Conservation (phyloP, 2,888 invertebrate genomes). For the Gymnosoma rotundatum region DNA sequence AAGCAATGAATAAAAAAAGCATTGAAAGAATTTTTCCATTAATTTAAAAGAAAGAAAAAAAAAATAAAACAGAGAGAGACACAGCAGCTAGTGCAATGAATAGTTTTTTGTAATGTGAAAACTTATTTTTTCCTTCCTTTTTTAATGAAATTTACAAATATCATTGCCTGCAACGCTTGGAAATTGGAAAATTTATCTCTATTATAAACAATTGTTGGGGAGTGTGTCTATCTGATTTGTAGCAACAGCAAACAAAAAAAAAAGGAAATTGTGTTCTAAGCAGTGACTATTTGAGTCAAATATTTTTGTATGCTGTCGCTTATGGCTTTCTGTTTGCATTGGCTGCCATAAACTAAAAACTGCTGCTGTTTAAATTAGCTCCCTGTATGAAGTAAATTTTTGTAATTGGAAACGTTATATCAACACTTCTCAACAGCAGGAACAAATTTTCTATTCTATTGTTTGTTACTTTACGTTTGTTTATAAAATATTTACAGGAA, state of each 20-base stretch:
- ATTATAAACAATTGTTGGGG: constrained; percentile 41
- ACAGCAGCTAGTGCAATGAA: constrained; percentile 45
- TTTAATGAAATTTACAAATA: constrained; percentile 56
- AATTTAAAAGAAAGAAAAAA: constrained; percentile 18
- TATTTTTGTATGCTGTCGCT: neutral
- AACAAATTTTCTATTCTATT: constrained; percentile 2
- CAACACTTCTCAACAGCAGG: constrained; percentile 28
- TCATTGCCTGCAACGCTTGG: constrained; percentile 30
- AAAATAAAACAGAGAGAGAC: constrained; percentile 46
- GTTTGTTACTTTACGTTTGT: neutral
- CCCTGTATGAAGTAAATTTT: constrained; percentile 49
- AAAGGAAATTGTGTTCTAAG: constrained; percentile 34
- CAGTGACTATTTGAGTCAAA: constrained; percentile 23
- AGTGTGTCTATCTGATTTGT: constrained; percentile 19
- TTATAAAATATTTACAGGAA: constrained; percentile 15
- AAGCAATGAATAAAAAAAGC: neutral
- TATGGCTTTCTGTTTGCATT: neutral
- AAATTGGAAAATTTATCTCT: constrained; percentile 12
- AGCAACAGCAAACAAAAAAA: neutral
- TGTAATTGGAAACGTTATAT: constrained; percentile 45
- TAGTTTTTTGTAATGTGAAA: constrained; percentile 60
- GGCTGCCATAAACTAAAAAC: constrained; percentile 9
- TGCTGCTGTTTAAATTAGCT: constrained; percentile 59
- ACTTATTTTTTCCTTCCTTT: neutral
- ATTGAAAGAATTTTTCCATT: constrained; percentile 60